Base-by-base conservation (phyloP, 2,113 vertebrate genomes). In the Lasiurus cinereus region DNA sequence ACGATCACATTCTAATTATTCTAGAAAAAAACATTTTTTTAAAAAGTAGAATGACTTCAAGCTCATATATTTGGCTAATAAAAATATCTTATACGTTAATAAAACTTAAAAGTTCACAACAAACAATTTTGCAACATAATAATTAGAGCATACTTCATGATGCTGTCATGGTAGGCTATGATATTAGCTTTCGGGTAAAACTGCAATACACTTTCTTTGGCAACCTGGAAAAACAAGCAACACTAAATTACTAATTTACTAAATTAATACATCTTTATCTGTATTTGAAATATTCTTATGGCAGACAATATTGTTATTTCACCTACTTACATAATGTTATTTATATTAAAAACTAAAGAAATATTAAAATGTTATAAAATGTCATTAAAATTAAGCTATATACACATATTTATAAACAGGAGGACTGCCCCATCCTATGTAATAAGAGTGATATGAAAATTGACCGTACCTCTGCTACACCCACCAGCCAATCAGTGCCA, bases 121-220 rank as follows among this genome's bases (percentile, higher is more conserved):
- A 92, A 96, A 87, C 18, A 87, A 85, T 76, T 85, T 54, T 78
- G 33, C 31, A 84, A 94, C 8, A 52, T 72, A 94, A 82, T 74
- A 94, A 83, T 83, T 14, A 83, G 89, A 96, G 97, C 99, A 97
- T 98, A 99, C 99, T 99, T 99, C 99, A 99, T 99, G 97, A 99
- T 98, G 98, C 99, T 99, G 99, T 99, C 99, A 80, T 99, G 99
- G 97, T 99, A 99, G 76, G 99, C 99, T 83, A 98, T 99, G 96
- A 99, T 99, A 95, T 99, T 99, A 80, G 99, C 99, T 96, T 98
- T 98, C 22, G 99, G 99, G 96, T 99, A 99, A 98, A 99, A 99
- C 96, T 99, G 99, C 93, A 99, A 97, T 79, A 99, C 99, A 84
- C 99, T 99, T 98, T 99, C 99, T 98, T 99, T 99, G 96, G 99